Base-by-base conservation (phyloP, 2,797 vertebrate genomes). In the Sebastes dallii region DNA sequence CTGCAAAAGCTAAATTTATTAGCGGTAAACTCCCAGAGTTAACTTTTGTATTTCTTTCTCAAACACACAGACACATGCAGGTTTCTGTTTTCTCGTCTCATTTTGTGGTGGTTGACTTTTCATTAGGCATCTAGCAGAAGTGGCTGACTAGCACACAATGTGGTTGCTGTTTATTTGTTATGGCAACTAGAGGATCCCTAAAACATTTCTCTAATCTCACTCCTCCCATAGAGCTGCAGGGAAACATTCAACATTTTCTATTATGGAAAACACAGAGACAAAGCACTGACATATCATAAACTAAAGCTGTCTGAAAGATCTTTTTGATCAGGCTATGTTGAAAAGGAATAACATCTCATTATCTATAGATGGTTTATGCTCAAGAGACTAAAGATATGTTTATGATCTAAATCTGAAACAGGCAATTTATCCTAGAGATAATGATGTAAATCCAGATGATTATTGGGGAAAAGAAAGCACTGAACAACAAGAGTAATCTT, bases 81-180 rank as follows among this genome's bases (percentile, higher is more conserved):
- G 22, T n/a, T 74, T 39, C 61, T 54, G 16, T 55, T 4, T 46
- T 52, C 50, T 11, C 14, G 27, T 24, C 32, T 7, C 7, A 18
- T 29, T 67, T 32, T 46, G 30, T 36, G 32, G 73, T 50, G 18
- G 30, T 59, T n/a, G 9, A 39, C 27, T 79, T 70, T 77, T 11
- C 27, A 55, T 42, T 25, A 75, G 66, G 74, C 27, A 20, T 78
- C 29, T 1, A 24, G 24, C 8, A 14, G 18, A 20, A 77, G 66
- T 66, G 56, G 72, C 18, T 72, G 78, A 58, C 8, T 30, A 13
- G 50, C 54, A 60, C 66, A 65, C 25, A 65, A 24, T 70, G 65
- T 25, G 73, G 74, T 77, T 78, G 67, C 80, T 83, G 78, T 92
- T 85, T 89, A 67, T 76, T 85, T 88, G 82, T 62, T 73, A 81